Evolutionary conservation across 2,888 invertebrate genomes (phyloP), one percentile per base, ranked within the genome.

Genomic region (Spisula solida): DNA sequence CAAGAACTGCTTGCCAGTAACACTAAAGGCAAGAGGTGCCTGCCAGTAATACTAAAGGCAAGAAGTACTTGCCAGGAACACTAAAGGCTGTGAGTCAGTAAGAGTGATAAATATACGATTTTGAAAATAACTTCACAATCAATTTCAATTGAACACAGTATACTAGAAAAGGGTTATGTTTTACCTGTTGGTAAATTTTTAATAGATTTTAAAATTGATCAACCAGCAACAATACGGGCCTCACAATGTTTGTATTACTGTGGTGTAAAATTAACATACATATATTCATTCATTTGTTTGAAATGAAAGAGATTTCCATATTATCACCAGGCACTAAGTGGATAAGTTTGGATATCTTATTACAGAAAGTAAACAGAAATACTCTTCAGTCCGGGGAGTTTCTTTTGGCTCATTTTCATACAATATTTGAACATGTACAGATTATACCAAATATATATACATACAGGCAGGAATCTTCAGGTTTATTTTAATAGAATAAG

Each of bases 261-360:
- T 16, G 34, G 18, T 20, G 47, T 70, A 56, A 85, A 85, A 85
- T 85, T 85, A 85, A 34, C 85, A 83, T 85, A 34, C 85, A 83
- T 85, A 56, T 78, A 75, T 79, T 56, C 79, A 85, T 85, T 85
- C 51, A 79, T 55, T 29, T 85, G 85, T 85, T 85, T 79, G 85
- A 51, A 75, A 75, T 55, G 31, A 18, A 18, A 34, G 14, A 56
- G 41, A 86, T 86, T 82, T 75, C 48, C 86, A 81, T 55, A 51
- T 82, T 70, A 82, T 86, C 86, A 75, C 81, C 41, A 10, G 18
- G 47, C 31, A 47, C n/a, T 18, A 85, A 82, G 48, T 75, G 60
- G 48, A 18, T 75, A 75, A 34, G 34, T 31, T 34, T 16, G 34
- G 16, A 75, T 75, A 75, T 75, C 75, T 34, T 75, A 75, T 75